Base-by-base conservation (phyloP, 1,140 invertebrate species). In the Pseudomyrmex cubaensis region DNA sequence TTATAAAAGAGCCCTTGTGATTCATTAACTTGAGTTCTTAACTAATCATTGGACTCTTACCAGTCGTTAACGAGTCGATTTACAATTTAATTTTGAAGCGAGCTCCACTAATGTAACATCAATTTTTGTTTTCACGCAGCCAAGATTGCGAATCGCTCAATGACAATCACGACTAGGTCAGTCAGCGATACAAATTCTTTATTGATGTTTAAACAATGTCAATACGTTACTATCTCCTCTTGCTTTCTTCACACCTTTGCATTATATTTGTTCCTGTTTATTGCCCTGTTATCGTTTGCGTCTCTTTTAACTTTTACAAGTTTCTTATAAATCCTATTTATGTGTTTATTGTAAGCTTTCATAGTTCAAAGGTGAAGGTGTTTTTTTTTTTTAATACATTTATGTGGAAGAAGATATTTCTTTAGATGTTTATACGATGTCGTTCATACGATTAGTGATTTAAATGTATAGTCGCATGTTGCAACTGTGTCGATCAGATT, bases 161-260 rank as follows among this genome's bases (percentile, higher is more conserved):
- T 85, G 83, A 85, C 76, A 87, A 84, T 89, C 84, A 90, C 46
- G 72, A 89, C 85, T 93, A 93, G 91, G 92, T 92, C 72, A 90
- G 90, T 91, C 63, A 70, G 59, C 25, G 82, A 84, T 82, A 57
- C n/a, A 76, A 56, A 73, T 74, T 85, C 12, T 83, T 67, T 78
- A 73, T 88, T 73, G 70, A 70, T 90, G 86, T 92, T 87, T 73
- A 78, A 69, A 70, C 56, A 46, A 22, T 87, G 85, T 83, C 62
- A 66, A 73, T 25, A 2, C 48, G 15, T 76, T 44, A 63, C n/a
- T 61, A 63, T 85, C 69, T n/a, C 13, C 2, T 73, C 35, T 7
- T 35, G 17, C 35, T 77, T 69, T 46, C 66, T 17, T 20, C 54
- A 70, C 57, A 78, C 0, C 13, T 20, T 46, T 57, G 35, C 35